A percentile compares a stretch with the other conserved stretches of the same genome.
Evolutionary conservation across 2,113 vertebrate genomes (phyloP).

Genomic region (Ia io): DNA sequence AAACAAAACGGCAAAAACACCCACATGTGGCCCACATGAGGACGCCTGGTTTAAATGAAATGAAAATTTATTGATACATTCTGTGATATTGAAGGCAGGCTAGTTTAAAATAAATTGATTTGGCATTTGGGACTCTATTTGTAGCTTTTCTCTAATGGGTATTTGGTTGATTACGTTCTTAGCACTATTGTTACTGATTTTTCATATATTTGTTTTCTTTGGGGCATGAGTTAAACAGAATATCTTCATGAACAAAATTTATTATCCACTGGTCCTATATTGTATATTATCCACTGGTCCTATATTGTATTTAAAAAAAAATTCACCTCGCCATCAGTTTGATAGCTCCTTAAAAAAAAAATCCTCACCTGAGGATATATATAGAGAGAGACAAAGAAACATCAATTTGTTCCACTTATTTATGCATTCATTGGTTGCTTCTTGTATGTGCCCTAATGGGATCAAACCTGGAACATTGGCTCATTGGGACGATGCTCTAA

Average conservation of each 20-base stretch:
- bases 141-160: not conserved
- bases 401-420: not conserved
- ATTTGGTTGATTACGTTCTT: not conserved
- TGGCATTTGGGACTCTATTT: not conserved
- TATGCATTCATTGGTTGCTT: not conserved
- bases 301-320: not conserved
- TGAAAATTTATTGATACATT: not conserved
- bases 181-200: not conserved
- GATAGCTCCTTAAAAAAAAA: not conserved
- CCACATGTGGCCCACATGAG: too few species aligned
- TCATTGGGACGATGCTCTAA: not conserved
- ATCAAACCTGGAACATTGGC: not conserved
- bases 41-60: not conserved
- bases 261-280: not conserved
- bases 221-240: not conserved
- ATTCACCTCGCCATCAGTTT: not conserved
- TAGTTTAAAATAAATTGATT: conserved; percentile 1
- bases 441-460: not conserved
- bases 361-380: too few species aligned
- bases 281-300: not conserved
- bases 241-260: conserved; percentile 6
- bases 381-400: too few species aligned
- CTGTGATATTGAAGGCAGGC: not conserved
- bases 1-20: too few species aligned
- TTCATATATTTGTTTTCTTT: not conserved